A percentile compares a stretch with the other conserved stretches of the same genome.
Conservation (phyloP, 2,888 invertebrate genomes). For the Spisula solida region DNA sequence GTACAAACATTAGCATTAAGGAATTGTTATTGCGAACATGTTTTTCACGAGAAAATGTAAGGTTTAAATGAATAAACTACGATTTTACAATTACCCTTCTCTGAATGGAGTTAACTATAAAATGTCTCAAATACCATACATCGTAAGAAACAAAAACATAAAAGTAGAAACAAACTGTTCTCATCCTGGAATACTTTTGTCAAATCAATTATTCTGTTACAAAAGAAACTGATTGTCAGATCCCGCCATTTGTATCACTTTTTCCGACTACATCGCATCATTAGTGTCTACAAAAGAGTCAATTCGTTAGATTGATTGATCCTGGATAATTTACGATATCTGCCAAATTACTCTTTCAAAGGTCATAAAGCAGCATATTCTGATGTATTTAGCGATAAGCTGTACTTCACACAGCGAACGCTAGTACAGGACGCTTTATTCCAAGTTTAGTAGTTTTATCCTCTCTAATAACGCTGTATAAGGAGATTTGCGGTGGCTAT, state of each 20-base stretch:
- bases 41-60: no score
- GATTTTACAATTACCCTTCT: no score
- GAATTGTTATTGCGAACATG: no score
- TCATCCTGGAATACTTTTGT: not conserved
- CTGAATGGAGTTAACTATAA: no score
- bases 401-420: not conserved
- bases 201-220: slow-evolving; percentile 1
- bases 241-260: not conserved
- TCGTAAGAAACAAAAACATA: no score
- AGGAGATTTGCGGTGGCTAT: not conserved
- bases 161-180: not conserved
- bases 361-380: slow-evolving; percentile 31
- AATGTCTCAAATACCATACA: no score
- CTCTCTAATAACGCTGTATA: not conserved
- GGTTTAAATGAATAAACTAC: no score
- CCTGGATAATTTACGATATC: slow-evolving; percentile 39
- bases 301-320: slow-evolving; percentile 42
- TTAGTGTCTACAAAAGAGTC: slow-evolving; percentile 29
- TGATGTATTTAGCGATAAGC: slow-evolving; percentile 12
- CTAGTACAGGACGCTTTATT: not conserved
- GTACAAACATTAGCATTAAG: no score
- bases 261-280: slow-evolving; percentile 6
- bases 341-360: slow-evolving; percentile 44
- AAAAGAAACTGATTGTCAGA: not conserved
- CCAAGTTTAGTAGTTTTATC: not conserved